Evolutionary conservation across 2,888 invertebrate genomes (phyloP).

Genomic region (Bedellia somnulentella): DNA sequence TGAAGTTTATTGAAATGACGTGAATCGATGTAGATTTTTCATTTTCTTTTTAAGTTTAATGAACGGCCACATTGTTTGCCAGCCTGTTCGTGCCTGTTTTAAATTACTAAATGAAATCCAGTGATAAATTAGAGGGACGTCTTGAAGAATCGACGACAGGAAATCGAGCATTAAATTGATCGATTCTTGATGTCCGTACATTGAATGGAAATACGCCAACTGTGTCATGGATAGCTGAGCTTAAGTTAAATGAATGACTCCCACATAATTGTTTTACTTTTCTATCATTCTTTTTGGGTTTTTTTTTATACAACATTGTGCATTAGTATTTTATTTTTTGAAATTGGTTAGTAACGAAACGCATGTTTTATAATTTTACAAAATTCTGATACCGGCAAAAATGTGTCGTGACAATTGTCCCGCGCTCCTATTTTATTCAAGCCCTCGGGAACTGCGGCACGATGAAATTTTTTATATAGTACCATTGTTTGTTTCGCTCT

Average conservation of each 20-base stretch:
- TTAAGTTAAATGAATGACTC: slow-evolving; percentile 3
- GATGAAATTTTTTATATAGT: slow-evolving; percentile 38
- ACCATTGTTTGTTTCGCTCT: slow-evolving; percentile 22
- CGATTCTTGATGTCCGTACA: slow-evolving; percentile 11
- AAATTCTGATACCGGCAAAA: slow-evolving; percentile 21
- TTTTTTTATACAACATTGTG: too few relatives aligned
- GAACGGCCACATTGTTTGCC: too few relatives aligned
- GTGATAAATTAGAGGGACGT: slow-evolving; percentile 7
- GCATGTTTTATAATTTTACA: background rate
- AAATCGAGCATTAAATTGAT: slow-evolving; percentile 13
- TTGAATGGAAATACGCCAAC: slow-evolving; percentile 11
- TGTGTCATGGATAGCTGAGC: slow-evolving; percentile 8
- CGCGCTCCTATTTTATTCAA: slow-evolving; percentile 47
- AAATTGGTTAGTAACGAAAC: too few relatives aligned
- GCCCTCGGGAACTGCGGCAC: slow-evolving; percentile 37
- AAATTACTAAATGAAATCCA: slow-evolving; percentile 10
- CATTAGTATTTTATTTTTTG: too few relatives aligned
- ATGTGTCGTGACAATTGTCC: slow-evolving; percentile 28
- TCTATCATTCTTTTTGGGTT: too few relatives aligned
- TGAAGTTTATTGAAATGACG: too few relatives aligned
- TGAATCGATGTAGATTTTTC: too few relatives aligned
- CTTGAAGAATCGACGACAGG: slow-evolving; percentile 7
- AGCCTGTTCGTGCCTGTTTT: slow-evolving; percentile 1
- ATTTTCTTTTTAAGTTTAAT: too few relatives aligned
- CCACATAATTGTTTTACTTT: too few relatives aligned